A percentile compares a stretch with the other conserved stretches of the same genome.
phyloP scores from a whole-genome alignment of 2,888 invertebrate species.

The Cantharis nigra region DNA sequence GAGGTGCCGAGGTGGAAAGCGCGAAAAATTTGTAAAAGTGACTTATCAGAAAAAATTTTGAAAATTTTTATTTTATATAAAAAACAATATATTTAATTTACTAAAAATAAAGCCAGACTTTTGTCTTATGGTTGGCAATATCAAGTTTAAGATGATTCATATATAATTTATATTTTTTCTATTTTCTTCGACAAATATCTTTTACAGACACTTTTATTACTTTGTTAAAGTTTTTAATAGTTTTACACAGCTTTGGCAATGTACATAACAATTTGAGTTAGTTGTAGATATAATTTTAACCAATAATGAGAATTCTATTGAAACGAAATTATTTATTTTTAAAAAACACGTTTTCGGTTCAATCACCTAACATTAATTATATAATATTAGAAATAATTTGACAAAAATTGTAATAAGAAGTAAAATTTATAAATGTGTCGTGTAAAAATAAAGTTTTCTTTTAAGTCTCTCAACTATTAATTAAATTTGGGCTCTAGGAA shows the following conservation, averaged over 20 bases:
- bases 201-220: slow-evolving; percentile 1
- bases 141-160: slow-evolving; percentile 2
- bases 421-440: neutral
- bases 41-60: neutral
- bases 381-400: neutral
- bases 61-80: neutral
- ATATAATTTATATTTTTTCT: slow-evolving; percentile 2
- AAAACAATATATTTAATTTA: slow-evolving; percentile 1
- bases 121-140: slow-evolving; percentile 1
- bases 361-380: neutral
- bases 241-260: slow-evolving; percentile 3
- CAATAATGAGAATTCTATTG: neutral
- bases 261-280: slow-evolving; percentile 1
- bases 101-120: slow-evolving; percentile 1
- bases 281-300: neutral
- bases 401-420: neutral
- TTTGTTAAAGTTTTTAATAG: slow-evolving; percentile 2
- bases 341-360: neutral
- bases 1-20: neutral
- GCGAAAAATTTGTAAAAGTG: neutral
- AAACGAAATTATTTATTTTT: slow-evolving; percentile 1
- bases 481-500: neutral
- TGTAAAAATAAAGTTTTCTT: neutral
- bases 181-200: neutral
- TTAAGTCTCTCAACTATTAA: neutral